Evolutionary conservation across 2,888 invertebrate genomes (phyloP).

Genomic region (Acronicta psi): DNA sequence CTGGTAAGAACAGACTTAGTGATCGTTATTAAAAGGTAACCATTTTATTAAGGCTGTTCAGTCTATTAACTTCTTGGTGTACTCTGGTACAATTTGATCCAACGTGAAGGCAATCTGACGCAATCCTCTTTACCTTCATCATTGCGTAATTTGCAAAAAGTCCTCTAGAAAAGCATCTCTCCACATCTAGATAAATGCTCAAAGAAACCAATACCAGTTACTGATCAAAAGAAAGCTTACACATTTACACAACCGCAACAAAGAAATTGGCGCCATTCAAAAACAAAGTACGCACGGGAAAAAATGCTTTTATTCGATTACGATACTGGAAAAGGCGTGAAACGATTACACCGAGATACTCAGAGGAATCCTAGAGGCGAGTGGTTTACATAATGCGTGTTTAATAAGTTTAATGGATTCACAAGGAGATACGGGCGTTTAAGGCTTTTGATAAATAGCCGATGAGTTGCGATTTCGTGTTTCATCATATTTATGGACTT

Average conservation of each 20-base stretch:
- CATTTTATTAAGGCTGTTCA: too few relatives aligned
- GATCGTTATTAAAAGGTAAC: too few relatives aligned
- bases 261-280: constrained; percentile 24
- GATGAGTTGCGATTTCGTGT: constrained; percentile 69
- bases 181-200: too few relatives aligned
- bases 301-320: constrained; percentile 48
- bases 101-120: too few relatives aligned
- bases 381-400: constrained; percentile 67
- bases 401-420: constrained; percentile 78
- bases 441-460: constrained; percentile 71
- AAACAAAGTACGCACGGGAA: constrained; percentile 14
- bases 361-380: constrained; percentile 60
- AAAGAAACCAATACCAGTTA: constrained; percentile 28
- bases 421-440: constrained; percentile 51
- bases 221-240: constrained; percentile 32
- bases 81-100: too few relatives aligned
- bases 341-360: constrained; percentile 50
- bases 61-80: too few relatives aligned
- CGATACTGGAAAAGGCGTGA: constrained; percentile 25
- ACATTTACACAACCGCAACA: constrained; percentile 30
- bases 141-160: too few relatives aligned
- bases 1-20: too few relatives aligned
- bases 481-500: constrained; percentile 47
- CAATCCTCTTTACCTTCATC: too few relatives aligned
- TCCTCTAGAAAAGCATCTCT: too few relatives aligned